A percentile compares a stretch with the other conserved stretches of the same genome.
phyloP scores from a whole-genome alignment of 2,888 invertebrate genomes.

The Cristatella mucedo region DNA sequence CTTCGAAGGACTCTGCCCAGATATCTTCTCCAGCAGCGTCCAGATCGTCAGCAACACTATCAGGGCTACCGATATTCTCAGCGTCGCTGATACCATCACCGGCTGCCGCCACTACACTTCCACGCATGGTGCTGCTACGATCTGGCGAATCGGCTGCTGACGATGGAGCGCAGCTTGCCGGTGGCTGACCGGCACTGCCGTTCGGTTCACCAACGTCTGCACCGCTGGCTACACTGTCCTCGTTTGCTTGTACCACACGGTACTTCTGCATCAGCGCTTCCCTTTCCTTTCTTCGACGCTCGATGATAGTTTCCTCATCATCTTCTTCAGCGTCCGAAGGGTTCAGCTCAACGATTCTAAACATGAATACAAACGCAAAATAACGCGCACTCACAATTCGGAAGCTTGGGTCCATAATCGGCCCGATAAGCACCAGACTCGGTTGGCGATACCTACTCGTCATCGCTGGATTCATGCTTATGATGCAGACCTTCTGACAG shows the following conservation, averaged over 20 bases:
- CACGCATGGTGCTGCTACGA: no score
- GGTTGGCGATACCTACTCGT: conserved; percentile 23
- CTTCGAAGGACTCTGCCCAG: conserved; percentile 26
- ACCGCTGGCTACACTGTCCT: no score
- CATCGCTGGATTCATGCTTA: conserved; percentile 39
- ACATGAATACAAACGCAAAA: conserved; percentile 9
- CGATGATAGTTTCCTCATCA: conserved; percentile 81
- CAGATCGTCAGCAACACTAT: conserved; percentile 10
- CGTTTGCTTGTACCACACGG: no score
- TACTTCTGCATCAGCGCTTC: conserved; percentile 65
- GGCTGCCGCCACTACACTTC: conserved; percentile 3
- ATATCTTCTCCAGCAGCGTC: conserved; percentile 8
- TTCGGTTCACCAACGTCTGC: no score
- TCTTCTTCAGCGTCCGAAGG: conserved; percentile 62
- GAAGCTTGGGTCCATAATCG: no score
- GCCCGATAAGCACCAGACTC: no score
- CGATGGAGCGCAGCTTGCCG: no score
- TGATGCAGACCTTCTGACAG: conserved; percentile 61
- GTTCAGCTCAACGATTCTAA: conserved; percentile 46
- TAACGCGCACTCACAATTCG: no score
- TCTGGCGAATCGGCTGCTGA: no score
- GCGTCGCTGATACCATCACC: conserved; percentile 11
- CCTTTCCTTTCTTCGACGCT: conserved; percentile 65
- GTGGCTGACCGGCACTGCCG: no score
- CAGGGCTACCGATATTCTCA: conserved; percentile 12